Evolutionary conservation across 2,113 vertebrate species (phyloP).

Genomic region (Percina caprodes): DNA sequence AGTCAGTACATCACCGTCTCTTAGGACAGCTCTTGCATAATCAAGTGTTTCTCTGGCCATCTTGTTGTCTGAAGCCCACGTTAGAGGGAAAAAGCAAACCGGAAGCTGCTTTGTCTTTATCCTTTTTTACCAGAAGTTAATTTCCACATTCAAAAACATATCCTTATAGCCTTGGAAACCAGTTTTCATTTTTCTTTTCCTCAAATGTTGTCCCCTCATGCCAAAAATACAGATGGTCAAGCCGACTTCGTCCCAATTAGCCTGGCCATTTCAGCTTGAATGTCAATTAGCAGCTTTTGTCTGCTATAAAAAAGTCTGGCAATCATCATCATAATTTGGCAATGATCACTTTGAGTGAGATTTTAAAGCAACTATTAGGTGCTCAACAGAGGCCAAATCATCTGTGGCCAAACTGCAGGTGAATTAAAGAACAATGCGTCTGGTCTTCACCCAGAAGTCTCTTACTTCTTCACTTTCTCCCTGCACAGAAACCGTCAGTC

Average conservation of each 20-base stretch:
- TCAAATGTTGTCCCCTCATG: not conserved
- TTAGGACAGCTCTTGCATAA: not conserved
- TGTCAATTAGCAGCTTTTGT: constrained; percentile 12
- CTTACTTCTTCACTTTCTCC: not conserved
- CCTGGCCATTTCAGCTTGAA: not conserved
- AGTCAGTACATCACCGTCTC: not conserved
- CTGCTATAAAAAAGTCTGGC: not conserved
- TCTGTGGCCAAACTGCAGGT: not conserved
- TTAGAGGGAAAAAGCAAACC: not conserved
- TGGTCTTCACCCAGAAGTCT: not conserved
- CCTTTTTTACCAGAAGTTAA: not conserved
- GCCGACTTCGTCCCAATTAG: not conserved
- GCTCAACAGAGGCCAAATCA: not conserved
- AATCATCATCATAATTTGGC: not conserved
- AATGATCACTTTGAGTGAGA: not conserved
- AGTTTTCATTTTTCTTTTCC: not conserved
- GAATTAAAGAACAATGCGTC: not conserved
- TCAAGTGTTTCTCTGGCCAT: not conserved
- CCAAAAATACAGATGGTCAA: not conserved
- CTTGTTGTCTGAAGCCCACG: not conserved
- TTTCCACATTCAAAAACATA: not conserved
- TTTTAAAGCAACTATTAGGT: not conserved
- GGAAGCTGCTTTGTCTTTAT: not conserved
- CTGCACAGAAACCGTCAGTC: not conserved
- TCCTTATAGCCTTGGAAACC: not conserved